Base-by-base conservation (phyloP, 2,888 invertebrate species). In the Acleris emargana region DNA sequence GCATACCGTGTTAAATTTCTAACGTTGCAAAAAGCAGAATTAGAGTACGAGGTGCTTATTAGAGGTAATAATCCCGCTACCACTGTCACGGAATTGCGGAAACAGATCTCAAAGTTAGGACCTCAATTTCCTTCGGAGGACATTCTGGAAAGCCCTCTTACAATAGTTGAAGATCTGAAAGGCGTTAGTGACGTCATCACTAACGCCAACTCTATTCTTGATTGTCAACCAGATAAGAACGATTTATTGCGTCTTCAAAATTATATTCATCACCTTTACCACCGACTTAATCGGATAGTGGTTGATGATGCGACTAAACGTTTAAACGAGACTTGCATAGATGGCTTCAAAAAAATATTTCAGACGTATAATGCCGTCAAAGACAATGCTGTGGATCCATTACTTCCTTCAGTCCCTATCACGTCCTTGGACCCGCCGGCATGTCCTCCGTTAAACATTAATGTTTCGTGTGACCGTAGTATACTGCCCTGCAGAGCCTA, bases 391-490 rank as follows among this genome's bases (percentile, higher is more conserved):
- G n/a, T n/a, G n/a, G n/a, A n/a, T n/a, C n/a, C n/a, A n/a, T n/a
- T n/a, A n/a, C n/a, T n/a, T n/a, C n/a, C n/a, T n/a, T n/a, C n/a
- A n/a, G n/a, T n/a, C n/a, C n/a, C n/a, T n/a, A n/a, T n/a, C n/a
- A n/a, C n/a, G n/a, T n/a, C n/a, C n/a, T n/a, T n/a, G n/a, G n/a
- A n/a, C n/a, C 16, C 5, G 45, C 5, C 61, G 45, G n/a, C 47
- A 1, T 3, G 13, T 5, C 25, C 51, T 3, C 54, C 42, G 11
- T n/a, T 55, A 20, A 52, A 58, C 47, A 51, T 52, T 18, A 54
- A 20, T 51, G 53, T 63, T 1, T 25, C 25, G 5, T 58, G 47
- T 17, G 58, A 63, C 1, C 38, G 28, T n/a, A n/a, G 49, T 13
- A 17, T 58, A n/a, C 9, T 25, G 20, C 18, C n/a, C n/a, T n/a